Evolutionary conservation across 2,888 invertebrate genomes (phyloP).

Genomic region (Spodoptera littoralis): DNA sequence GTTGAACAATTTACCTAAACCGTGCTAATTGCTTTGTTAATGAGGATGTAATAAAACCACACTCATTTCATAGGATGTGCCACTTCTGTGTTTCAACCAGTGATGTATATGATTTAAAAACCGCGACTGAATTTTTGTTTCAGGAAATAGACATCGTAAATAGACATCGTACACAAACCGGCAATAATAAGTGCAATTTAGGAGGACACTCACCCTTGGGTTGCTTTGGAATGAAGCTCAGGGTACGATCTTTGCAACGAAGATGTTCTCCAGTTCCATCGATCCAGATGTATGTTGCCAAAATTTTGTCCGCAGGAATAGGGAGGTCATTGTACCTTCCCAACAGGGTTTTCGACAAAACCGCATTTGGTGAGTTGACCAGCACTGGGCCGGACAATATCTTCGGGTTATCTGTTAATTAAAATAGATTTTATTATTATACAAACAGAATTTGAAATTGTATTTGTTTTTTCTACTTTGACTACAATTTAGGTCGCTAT

Average conservation of each 20-base stretch:
- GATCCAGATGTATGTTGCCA: conserved; percentile 98
- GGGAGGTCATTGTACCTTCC: conserved; percentile 93
- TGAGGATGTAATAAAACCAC: conserved; percentile 78
- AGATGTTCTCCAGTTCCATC: conserved; percentile 97
- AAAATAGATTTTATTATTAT: conserved; percentile 9
- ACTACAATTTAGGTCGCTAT: neutral
- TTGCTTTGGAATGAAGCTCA: conserved; percentile 93
- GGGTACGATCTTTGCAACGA: conserved; percentile 96
- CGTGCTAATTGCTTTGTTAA: conserved; percentile 78
- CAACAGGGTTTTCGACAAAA: conserved; percentile 92
- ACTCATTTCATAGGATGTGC: conserved; percentile 61
- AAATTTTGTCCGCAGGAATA: conserved; percentile 92
- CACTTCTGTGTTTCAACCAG: conserved; percentile 49
- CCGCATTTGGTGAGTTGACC: conserved; percentile 94
- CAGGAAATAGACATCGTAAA: neutral
- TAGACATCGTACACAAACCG: too few species aligned
- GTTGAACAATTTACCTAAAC: conserved; percentile 72
- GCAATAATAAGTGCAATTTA: neutral
- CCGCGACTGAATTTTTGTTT: conserved; percentile 24
- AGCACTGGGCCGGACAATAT: conserved; percentile 84
- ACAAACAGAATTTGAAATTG: neutral
- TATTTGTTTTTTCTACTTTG: neutral
- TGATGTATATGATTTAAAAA: conserved; percentile 42
- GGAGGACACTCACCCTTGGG: conserved; percentile 90
- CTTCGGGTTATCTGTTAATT: conserved; percentile 81